These are phyloP conservation scores for Idaea biselata DNA, from an alignment of 2,888 invertebrate species.

Conservation along the genomic window DNA sequence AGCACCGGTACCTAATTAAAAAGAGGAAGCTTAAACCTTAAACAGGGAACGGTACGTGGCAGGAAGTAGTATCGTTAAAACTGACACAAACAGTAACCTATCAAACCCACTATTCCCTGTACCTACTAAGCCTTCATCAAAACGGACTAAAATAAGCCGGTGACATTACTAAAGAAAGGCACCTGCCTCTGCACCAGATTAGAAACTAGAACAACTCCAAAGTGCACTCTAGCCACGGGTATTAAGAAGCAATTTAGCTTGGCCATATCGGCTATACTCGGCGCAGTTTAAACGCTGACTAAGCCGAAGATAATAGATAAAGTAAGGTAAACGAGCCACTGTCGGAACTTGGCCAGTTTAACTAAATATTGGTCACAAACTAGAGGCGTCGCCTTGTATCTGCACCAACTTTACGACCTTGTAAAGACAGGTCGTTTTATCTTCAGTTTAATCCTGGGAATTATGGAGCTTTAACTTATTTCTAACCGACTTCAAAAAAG, in stretches of 20 bases:
- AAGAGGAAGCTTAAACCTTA: too few relatives aligned
- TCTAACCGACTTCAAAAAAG: background rate
- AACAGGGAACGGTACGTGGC: background rate
- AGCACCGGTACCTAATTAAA: too few relatives aligned
- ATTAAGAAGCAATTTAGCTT: constrained; percentile 1
- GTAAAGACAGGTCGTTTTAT: background rate
- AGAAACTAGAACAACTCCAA: background rate
- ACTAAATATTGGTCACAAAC: constrained; percentile 16
- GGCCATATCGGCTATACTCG: background rate
- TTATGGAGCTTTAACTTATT: background rate
- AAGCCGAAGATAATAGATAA: constrained; percentile 34
- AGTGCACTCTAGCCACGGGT: background rate
- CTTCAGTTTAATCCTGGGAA: background rate
- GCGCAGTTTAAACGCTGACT: constrained; percentile 12
- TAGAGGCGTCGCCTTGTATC: constrained; percentile 2
- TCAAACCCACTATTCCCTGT: background rate
- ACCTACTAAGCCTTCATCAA: background rate
- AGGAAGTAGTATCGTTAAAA: background rate
- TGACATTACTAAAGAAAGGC: background rate
- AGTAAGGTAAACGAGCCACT: constrained; percentile 24
- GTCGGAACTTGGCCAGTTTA: constrained; percentile 14
- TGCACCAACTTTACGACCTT: background rate
- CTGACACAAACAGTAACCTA: background rate
- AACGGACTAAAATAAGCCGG: background rate
- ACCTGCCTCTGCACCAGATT: background rate